These are phyloP conservation scores for Daboia siamensis DNA, from an alignment of 2,113 vertebrate genomes.

Conservation along the genomic window DNA sequence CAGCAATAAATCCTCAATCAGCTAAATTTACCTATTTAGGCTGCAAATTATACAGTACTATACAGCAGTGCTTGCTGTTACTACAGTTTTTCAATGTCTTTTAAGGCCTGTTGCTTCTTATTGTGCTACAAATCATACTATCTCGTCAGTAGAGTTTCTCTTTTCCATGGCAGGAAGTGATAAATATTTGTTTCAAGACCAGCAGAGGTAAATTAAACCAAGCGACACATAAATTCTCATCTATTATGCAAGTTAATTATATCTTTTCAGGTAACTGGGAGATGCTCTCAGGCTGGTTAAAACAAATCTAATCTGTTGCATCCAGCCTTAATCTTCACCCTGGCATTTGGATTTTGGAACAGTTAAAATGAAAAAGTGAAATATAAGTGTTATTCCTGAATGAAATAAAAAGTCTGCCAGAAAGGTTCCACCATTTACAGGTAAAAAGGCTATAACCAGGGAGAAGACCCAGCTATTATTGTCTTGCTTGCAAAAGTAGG, in stretches of 20 bases:
- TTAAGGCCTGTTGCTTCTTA: not conserved
- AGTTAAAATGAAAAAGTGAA: not conserved
- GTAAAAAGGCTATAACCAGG: not conserved
- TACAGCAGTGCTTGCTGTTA: conserved; percentile 13
- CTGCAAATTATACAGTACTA: conserved; percentile 11
- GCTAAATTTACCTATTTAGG: conserved; percentile 14
- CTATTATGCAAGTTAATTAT: not conserved
- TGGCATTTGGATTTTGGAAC: not conserved
- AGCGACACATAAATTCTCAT: not conserved
- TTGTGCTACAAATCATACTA: not conserved
- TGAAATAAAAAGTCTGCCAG: not conserved
- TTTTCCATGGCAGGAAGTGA: not conserved
- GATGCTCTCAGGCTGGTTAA: not conserved
- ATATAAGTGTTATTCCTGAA: not conserved
- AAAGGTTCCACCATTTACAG: not conserved
- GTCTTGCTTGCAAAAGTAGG: not conserved
- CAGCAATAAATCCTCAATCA: conserved; percentile 5
- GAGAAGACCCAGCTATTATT: not conserved
- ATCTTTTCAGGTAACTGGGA: not conserved
- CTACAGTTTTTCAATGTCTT: conserved; percentile 6
- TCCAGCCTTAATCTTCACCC: not conserved
- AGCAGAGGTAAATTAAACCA: not conserved
- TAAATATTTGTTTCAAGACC: not conserved
- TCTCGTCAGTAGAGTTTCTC: not conserved
- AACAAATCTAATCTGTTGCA: not conserved